These are phyloP conservation scores for Xanthostigma xanthostigma DNA, from an alignment of 2,888 invertebrate genomes.

Conservation along the genomic window DNA sequence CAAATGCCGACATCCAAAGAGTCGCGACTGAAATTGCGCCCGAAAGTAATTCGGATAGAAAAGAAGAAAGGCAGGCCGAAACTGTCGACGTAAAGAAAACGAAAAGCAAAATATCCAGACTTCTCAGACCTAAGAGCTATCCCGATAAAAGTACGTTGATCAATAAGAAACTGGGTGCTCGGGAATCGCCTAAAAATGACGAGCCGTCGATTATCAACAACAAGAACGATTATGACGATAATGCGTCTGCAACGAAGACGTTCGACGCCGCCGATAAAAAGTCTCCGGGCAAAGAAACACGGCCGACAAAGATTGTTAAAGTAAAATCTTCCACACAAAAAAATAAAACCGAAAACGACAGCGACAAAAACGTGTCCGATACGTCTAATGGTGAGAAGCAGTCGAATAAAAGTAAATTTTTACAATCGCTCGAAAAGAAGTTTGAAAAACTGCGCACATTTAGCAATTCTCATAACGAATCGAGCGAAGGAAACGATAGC, in stretches of 20 bases:
- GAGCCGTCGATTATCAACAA: too few relatives aligned
- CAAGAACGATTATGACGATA: constrained; percentile 1
- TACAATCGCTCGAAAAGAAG: constrained; percentile 65
- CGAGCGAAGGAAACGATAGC: constrained; percentile 10
- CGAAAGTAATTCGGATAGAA: constrained; percentile 5
- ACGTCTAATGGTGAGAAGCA: constrained; percentile 17
- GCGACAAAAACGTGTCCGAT: constrained; percentile 15
- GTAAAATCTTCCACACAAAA: constrained; percentile 19
- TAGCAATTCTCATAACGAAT: constrained; percentile 30
- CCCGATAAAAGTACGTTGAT: constrained; percentile 28
- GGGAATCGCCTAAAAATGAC: too few relatives aligned
- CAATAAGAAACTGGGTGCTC: too few relatives aligned
- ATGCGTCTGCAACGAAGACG: constrained; percentile 1
- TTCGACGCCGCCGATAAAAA: neutral
- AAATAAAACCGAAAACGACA: constrained; percentile 9
- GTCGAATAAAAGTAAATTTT: constrained; percentile 35
- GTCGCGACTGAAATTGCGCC: constrained; percentile 5
- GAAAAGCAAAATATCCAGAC: constrained; percentile 29
- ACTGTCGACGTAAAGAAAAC: constrained; percentile 14
- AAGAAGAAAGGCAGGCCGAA: constrained; percentile 3
- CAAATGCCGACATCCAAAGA: neutral
- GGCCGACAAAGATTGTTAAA: constrained; percentile 20
- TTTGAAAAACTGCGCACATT: constrained; percentile 46
- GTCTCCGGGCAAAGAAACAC: constrained; percentile 5
- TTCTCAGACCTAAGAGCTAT: constrained; percentile 40